phyloP scores from a whole-genome alignment of 2,797 vertebrate genomes.

The Carcharodon carcharias region DNA sequence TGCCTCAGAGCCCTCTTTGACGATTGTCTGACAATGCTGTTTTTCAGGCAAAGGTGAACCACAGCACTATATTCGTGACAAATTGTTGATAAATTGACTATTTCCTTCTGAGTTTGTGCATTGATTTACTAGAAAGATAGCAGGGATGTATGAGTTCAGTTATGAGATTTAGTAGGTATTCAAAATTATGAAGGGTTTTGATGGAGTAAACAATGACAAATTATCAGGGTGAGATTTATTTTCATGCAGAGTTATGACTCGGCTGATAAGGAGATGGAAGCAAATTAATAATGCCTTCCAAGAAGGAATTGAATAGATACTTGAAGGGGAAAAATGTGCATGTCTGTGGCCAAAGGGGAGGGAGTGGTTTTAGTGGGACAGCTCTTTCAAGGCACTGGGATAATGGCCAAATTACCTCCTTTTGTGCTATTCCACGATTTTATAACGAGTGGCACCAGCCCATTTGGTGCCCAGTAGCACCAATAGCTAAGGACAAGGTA shows the following conservation, averaged over 20 bases:
- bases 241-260: not conserved
- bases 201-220: not conserved
- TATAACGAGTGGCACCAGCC: too few species aligned
- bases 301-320: not conserved
- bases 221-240: not conserved
- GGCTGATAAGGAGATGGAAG: not conserved
- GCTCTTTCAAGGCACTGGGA: too few species aligned
- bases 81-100: not conserved
- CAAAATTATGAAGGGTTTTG: not conserved
- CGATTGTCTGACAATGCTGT: not conserved
- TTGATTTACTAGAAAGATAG: not conserved
- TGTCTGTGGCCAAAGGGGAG: not conserved
- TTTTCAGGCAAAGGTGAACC: not conserved
- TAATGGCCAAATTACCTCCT: too few species aligned
- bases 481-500: too few species aligned
- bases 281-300: not conserved
- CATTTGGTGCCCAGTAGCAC: too few species aligned
- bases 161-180: not conserved
- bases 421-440: too few species aligned
- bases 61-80: not conserved
- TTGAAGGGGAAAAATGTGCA: not conserved
- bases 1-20: not conserved
- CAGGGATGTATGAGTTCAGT: not conserved
- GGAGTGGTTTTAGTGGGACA: too few species aligned
- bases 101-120: not conserved